Conservation (phyloP, 2,888 invertebrate genomes). For the Ophioninae sp. region DNA sequence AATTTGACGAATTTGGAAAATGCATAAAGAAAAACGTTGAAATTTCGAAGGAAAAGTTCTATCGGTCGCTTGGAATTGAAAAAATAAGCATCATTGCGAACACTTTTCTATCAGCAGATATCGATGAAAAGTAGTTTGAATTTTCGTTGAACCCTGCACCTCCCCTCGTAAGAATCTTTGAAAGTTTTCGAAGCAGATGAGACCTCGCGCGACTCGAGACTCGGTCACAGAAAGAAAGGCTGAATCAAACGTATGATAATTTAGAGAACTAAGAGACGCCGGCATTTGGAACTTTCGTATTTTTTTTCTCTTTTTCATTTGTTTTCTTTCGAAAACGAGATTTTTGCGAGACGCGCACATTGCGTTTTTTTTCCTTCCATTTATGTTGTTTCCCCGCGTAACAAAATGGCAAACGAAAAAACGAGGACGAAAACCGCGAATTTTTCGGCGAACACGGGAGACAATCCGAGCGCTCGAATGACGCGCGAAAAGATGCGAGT, state of each 20-base stretch:
- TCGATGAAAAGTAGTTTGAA: background rate
- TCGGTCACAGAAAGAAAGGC: slow-evolving; percentile 62
- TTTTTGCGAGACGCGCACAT: background rate
- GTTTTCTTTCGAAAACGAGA: slow-evolving; percentile 1
- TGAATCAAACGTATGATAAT: slow-evolving; percentile 59
- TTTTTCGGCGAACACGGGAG: slow-evolving; percentile 49
- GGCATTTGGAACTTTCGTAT: slow-evolving; percentile 34
- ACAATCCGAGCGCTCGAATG: slow-evolving; percentile 68
- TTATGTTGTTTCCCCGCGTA: slow-evolving; percentile 12
- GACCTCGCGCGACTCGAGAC: slow-evolving; percentile 41
- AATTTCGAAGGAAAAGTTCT: background rate
- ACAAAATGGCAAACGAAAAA: slow-evolving; percentile 7
- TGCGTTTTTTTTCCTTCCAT: slow-evolving; percentile 17
- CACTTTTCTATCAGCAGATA: background rate
- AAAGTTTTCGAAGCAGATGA: slow-evolving; percentile 37
- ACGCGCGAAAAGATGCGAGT: slow-evolving; percentile 63
- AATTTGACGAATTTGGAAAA: background rate
- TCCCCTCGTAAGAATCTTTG: slow-evolving; percentile 29
- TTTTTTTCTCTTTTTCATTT: slow-evolving; percentile 13
- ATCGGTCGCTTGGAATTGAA: background rate
- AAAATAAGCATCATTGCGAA: background rate
- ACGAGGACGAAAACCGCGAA: slow-evolving; percentile 35
- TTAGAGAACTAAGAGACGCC: slow-evolving; percentile 36
- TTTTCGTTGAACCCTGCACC: background rate
- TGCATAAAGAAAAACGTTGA: background rate